Percentiles rank a stretch among this genome's conserved stretches.
phyloP scores from a whole-genome alignment of 2,113 vertebrate genomes.

The Centropristis striata region DNA sequence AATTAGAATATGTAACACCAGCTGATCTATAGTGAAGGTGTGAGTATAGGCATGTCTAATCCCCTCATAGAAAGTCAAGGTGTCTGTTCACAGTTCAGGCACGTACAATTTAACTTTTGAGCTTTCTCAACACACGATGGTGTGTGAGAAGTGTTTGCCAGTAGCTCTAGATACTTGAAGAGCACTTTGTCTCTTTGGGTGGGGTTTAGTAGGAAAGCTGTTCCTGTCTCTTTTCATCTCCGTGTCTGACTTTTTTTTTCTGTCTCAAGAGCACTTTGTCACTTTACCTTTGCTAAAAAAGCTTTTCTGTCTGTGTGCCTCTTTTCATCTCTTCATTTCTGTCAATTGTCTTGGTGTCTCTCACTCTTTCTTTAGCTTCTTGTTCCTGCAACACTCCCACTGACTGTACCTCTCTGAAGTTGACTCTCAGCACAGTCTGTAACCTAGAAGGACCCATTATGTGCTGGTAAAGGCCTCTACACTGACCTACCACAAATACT shows the following conservation, averaged over 20 bases:
- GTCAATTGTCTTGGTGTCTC: constrained; percentile 34
- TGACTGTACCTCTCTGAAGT: neutral
- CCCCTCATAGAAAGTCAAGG: neutral
- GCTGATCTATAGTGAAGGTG: constrained; percentile 8
- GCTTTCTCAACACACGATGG: neutral
- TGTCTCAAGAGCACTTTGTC: constrained; percentile 39
- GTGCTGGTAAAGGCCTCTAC: constrained; percentile 8
- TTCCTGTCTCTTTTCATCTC: constrained; percentile 47
- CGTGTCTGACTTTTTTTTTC: constrained; percentile 24
- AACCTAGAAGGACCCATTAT: neutral
- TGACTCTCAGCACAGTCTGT: neutral
- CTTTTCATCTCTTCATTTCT: constrained; percentile 48
- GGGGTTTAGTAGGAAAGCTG: constrained; percentile 38
- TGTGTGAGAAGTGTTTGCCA: neutral
- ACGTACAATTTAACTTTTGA: neutral
- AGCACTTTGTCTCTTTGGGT: constrained; percentile 44
- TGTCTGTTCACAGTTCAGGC: constrained; percentile 25
- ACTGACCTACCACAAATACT: neutral
- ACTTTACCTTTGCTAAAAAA: constrained; percentile 49
- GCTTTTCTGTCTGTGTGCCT: constrained; percentile 28
- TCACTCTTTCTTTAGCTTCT: neutral
- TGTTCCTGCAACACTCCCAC: neutral
- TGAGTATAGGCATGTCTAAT: constrained; percentile 4
- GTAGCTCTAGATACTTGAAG: constrained; percentile 13
- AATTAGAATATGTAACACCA: neutral